Evolutionary conservation across 2,888 invertebrate species (phyloP).

Genomic region (Tiliacea aurago): DNA sequence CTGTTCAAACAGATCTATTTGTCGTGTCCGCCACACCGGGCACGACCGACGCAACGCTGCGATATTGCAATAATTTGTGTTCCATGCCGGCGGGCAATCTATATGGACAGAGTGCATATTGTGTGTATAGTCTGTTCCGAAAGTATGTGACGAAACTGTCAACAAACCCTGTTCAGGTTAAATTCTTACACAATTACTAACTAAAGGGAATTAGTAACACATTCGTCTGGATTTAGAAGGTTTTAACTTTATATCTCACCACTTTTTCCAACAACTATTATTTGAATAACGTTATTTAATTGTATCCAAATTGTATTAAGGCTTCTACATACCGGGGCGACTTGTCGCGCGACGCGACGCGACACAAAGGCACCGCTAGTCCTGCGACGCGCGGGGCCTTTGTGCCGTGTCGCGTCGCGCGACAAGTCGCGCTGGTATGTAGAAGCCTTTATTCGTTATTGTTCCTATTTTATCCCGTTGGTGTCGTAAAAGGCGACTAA

Average conservation of each 20-base stretch:
- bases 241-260: background rate
- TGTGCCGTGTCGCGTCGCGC: too few species aligned
- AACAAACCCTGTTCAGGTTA: background rate
- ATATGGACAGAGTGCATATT: constrained; percentile 13
- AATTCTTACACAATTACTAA: background rate
- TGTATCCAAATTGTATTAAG: too few species aligned
- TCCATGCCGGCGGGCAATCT: constrained; percentile 31
- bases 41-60: constrained; percentile 50
- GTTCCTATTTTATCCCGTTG: too few species aligned
- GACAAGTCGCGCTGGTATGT: too few species aligned
- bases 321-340: too few species aligned
- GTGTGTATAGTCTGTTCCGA: background rate
- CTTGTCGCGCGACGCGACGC: too few species aligned
- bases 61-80: constrained; percentile 75
- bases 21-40: constrained; percentile 37
- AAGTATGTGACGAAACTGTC: background rate
- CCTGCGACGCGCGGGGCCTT: too few species aligned
- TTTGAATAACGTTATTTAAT: background rate
- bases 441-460: too few species aligned
- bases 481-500: too few species aligned
- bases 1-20: constrained; percentile 47
- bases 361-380: too few species aligned
- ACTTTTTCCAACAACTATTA: background rate
- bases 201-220: too few species aligned
- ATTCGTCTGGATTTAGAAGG: background rate